Evolutionary conservation across 2,113 vertebrate genomes (phyloP).

Genomic region (Antechinus flavipes): DNA sequence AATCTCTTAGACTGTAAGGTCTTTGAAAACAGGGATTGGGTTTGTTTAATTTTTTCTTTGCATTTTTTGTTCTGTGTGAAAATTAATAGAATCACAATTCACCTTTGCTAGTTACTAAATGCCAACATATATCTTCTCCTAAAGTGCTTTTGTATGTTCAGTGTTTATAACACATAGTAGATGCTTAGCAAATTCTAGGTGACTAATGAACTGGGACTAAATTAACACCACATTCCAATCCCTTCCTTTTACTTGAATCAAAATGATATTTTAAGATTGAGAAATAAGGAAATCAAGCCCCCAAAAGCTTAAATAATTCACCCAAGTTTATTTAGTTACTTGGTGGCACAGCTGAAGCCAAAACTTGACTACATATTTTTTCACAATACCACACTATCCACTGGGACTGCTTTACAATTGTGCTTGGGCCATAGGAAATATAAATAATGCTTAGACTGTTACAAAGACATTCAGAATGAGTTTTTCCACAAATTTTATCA

Average conservation of each 20-base stretch:
- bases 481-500: not conserved
- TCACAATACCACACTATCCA: not conserved
- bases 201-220: not conserved
- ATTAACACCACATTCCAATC: not conserved
- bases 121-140: not conserved
- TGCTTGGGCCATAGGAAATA: not conserved
- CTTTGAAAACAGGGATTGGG: not conserved
- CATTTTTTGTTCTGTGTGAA: not conserved
- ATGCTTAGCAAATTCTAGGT: not conserved
- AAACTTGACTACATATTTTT: not conserved
- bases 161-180: not conserved
- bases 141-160: not conserved
- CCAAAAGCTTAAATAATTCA: not conserved
- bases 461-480: not conserved
- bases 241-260: not conserved
- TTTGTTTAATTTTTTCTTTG: not conserved
- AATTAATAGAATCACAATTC: not conserved
- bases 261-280: not conserved
- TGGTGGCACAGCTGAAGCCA: not conserved
- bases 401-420: not conserved
- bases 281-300: not conserved
- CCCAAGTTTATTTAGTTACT: not conserved
- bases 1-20: not conserved
- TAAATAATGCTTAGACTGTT: not conserved
- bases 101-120: not conserved